Conservation (phyloP, 1,140 invertebrate species). For the Drosophila quadrilineata region DNA sequence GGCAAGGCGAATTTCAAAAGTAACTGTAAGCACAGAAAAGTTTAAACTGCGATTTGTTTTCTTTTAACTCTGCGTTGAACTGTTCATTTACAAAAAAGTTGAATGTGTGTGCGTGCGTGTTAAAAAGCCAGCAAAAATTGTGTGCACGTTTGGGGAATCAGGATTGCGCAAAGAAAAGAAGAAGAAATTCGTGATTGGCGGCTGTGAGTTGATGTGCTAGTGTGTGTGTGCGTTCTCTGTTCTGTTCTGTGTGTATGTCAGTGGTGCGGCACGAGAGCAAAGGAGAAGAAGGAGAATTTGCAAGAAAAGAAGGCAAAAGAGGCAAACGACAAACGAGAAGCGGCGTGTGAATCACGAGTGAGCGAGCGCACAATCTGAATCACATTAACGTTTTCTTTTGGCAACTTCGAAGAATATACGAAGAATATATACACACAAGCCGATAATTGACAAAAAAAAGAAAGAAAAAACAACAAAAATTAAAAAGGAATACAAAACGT, state of each 20-base stretch:
- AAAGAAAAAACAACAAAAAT: conserved; percentile 21
- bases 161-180: conserved; percentile 45
- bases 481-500: no score
- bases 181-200: conserved; percentile 54
- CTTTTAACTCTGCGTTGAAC: conserved; percentile 23
- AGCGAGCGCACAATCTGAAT: conserved; percentile 36
- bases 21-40: conserved; percentile 40
- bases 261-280: conserved; percentile 51
- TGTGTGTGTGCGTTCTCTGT: conserved; percentile 28
- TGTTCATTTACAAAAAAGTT: conserved; percentile 37
- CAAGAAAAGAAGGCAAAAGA: conserved; percentile 63
- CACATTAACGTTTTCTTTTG: conserved; percentile 41
- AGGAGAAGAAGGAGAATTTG: conserved; percentile 64
- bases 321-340: conserved; percentile 36
- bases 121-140: conserved; percentile 34
- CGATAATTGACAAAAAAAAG: conserved; percentile 11
- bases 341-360: conserved; percentile 67
- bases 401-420: conserved; percentile 22
- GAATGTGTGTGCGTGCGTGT: conserved; percentile 30
- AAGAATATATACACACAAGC: conserved; percentile 14
- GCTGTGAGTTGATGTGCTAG: conserved; percentile 43
- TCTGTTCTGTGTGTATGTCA: conserved; percentile 47
- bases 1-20: conserved; percentile 47
- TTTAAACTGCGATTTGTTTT: conserved; percentile 25
- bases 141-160: conserved; percentile 42